Percentiles rank a stretch among this genome's conserved stretches.
These are phyloP conservation scores for Phymorhynchus buccinoides DNA, from an alignment of 1,140 invertebrate species.

Conservation along the genomic window DNA sequence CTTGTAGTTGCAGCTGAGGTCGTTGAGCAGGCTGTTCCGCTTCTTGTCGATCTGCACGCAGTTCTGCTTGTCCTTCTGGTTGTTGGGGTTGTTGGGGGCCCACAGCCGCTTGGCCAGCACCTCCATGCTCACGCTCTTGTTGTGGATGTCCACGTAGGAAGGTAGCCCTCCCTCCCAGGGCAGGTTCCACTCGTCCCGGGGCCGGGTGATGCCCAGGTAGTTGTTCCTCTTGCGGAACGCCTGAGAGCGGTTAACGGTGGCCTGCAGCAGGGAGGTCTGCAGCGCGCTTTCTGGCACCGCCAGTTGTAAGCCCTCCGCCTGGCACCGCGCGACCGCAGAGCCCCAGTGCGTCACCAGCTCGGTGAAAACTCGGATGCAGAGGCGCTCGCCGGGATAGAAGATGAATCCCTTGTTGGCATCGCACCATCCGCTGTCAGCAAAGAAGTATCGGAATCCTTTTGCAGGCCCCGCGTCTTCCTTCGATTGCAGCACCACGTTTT, in stretches of 20 bases:
- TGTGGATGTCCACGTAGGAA: background rate
- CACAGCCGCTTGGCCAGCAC: background rate
- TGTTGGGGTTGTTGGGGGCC: background rate
- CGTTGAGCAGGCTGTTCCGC: background rate
- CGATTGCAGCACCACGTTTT: background rate
- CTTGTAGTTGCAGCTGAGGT: background rate
- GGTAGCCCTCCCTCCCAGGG: background rate
- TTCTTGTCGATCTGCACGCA: background rate
- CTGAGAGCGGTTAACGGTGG: background rate
- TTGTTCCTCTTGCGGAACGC: background rate
- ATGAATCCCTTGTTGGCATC: background rate
- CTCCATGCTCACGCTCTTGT: background rate
- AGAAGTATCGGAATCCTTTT: background rate
- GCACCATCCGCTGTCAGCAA: background rate
- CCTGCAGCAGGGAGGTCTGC: background rate
- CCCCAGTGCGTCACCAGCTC: background rate
- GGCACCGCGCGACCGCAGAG: background rate
- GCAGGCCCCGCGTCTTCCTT: background rate
- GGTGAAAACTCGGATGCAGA: background rate
- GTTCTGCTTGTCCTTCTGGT: constrained; percentile 4
- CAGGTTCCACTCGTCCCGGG: background rate
- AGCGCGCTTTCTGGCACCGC: background rate
- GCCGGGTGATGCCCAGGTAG: background rate
- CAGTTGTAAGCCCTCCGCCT: background rate
- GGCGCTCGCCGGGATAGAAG: background rate